A percentile compares a stretch with the other conserved stretches of the same genome.
Conservation (phyloP, 2,797 vertebrate genomes). For the Pterois miles region DNA sequence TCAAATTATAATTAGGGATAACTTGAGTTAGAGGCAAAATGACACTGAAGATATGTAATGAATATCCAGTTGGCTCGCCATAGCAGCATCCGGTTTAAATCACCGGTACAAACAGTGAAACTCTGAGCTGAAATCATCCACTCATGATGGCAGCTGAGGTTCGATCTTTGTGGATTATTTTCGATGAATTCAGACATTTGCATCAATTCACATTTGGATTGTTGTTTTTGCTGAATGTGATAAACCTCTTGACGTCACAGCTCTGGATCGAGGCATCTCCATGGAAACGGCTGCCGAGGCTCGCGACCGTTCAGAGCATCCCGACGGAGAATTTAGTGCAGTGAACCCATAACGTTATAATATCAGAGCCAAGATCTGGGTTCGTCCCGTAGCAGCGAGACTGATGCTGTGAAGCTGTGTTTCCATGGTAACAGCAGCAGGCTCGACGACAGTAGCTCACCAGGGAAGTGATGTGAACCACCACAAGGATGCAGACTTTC, state of each 20-base stretch:
- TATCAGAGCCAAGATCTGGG: background rate
- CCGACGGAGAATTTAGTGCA: background rate
- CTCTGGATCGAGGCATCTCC: background rate
- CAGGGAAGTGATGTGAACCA: background rate
- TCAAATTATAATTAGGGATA: too few species aligned
- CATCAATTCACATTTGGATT: background rate
- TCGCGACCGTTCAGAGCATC: too few species aligned
- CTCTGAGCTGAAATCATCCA: background rate
- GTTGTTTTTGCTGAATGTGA: background rate
- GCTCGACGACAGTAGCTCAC: background rate
- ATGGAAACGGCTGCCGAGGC: background rate
- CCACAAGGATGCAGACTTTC: background rate
- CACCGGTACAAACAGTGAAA: too few species aligned
- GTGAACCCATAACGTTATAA: background rate
- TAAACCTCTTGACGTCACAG: background rate
- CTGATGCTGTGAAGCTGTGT: slow-evolving; percentile 20
- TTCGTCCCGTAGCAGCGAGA: background rate
- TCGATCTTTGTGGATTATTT: too few species aligned
- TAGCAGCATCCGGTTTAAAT: too few species aligned
- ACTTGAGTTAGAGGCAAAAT: too few species aligned
- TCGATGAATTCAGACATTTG: background rate
- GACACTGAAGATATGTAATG: too few species aligned
- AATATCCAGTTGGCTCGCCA: too few species aligned
- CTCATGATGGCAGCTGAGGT: background rate
- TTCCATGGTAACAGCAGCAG: slow-evolving; percentile 42